Base-by-base conservation (phyloP, 2,888 invertebrate species). In the Caenorhabditis virilis region DNA sequence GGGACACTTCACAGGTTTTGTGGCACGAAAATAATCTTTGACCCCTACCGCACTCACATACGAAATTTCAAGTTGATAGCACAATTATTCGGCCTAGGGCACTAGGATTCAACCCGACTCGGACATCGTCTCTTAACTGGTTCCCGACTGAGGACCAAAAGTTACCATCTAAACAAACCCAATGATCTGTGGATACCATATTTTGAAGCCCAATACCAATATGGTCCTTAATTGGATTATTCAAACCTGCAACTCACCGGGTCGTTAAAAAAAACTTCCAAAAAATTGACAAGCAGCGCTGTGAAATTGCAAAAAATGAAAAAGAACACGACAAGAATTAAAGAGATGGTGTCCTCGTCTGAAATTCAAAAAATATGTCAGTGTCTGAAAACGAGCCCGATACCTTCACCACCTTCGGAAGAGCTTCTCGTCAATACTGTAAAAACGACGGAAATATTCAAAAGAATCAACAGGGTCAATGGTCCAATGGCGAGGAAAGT, bases 221-320 rank as follows among this genome's bases (percentile, higher is more conserved):
- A n/a, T n/a, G n/a, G n/a, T n/a, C n/a, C n/a, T n/a, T n/a, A n/a
- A n/a, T n/a, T n/a, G n/a, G n/a, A n/a, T n/a, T n/a, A n/a, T n/a
- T n/a, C n/a, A n/a, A n/a, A n/a, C n/a, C n/a, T n/a, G n/a, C 3
- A 35, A 38, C 62, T 27, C 39, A 80, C 77, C 67, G 76, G 76
- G 23, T 82, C 76, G 47, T 77, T 69, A 46, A 82, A 58, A 13
- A 79, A 72, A 13, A 82, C 55, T 59, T 82, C 82, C 59, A 82
- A 70, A 55, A 82, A 82, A 52, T 82, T 82, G 68, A 82, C 79
- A 25, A 82, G 55, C 26, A 82, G 72, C 16, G 82, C 82, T 22
- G 76, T 77, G 50, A 78, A 80, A 52, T 82, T 82, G 69, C 81
- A 82, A 61, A 80, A 82, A 46, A 82, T 82, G 71, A 82, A 82